Evolutionary conservation across 2,888 invertebrate species (phyloP), one percentile per base, ranked within the genome.

Genomic region (Netelia virgata): DNA sequence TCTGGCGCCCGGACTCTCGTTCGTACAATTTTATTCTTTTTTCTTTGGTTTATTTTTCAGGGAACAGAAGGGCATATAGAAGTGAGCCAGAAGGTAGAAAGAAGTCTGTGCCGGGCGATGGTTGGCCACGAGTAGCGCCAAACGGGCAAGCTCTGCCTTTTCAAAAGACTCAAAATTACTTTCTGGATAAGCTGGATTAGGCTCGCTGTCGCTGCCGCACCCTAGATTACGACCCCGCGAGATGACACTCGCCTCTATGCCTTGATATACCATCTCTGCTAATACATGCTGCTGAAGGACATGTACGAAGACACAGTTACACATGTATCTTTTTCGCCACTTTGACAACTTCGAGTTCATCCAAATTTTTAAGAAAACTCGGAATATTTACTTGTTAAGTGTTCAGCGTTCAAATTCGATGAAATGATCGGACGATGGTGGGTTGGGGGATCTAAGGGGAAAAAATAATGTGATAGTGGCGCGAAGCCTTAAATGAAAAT

Each of bases 131-230:
- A 84, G 82, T 81, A 79, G 84, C 73, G 75, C 59, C 77, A 73
- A 81, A 68, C 78, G 81, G 85, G 63, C 70, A 70, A 72, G 72
- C 82, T 81, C 89, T 88, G 87, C 89, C 90, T 91, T 95, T 95
- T 95, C 94, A 95, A 95, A 95, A 95, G 95, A 95, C 94, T 95
- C 95, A 95, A 95, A 95, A 95, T 95, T 95, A 95, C 95, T 95
- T 95, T 95, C 95, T 94, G 95, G 95, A 95, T 95, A 95, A 95
- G 95, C 95, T 95, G 95, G 95, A 95, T 95, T 95, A 95, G 95
- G 94, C 94, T 94, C 94, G 94, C 92, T 91, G 92, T 91, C 92
- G 90, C 18, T 91, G 90, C 91, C 90, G 91, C 91, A 91, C 89
- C 91, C 91, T 91, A 92, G 93, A 93, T 93, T 93, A 93, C 92